Base-by-base conservation (phyloP, 2,888 invertebrate genomes). In the Scaptomyza flava region DNA sequence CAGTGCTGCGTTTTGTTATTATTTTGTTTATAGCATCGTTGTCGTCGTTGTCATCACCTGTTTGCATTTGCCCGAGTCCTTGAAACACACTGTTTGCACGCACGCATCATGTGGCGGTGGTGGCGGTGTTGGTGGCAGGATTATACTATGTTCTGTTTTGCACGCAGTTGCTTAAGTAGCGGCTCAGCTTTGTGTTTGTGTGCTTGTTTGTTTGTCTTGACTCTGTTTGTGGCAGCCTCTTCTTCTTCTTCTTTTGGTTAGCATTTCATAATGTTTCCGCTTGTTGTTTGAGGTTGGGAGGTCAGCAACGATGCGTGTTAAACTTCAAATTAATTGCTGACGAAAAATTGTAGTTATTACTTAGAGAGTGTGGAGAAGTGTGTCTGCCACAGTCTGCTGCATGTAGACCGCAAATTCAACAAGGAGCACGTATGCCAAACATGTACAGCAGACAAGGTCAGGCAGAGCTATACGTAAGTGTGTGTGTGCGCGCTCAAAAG, bases 31-130 rank as follows among this genome's bases (percentile, higher is more conserved):
- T 82, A 57, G 73, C 78, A 62, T 63, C 64, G 56, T 64, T 71
- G 72, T 76, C 72, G 77, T 78, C 72, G 77, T 78, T 81, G 81
- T 87, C 89, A 75, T 87, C 89, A 89, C 89, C 89, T 89, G 89
- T 89, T 89, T 89, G 89, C 90, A 87, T 89, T 71, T 80, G 73
- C 56, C 56, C 71, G 74, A 89, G 89, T 89, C 90, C 89, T 89
- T 89, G 87, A 89, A 89, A 79, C 17, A 41, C 41, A 41, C 53
- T 77, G 85, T 79, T 79, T 75, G 72, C 77, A 72, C 74, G 65
- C 52, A 77, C 65, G 58, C 64, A 70, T 70, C 64, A 70, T 70
- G 68, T 64, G 78, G 68, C 62, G 78, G 36, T 38, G 7, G 6
- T 38, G 38, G n/a, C 6, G 36, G 6, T 36, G 36, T n/a, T 36